Evolutionary conservation across 2,797 vertebrate species (phyloP), one percentile per base, ranked within the genome.

Genomic region (Urocyon cinereoargenteus): DNA sequence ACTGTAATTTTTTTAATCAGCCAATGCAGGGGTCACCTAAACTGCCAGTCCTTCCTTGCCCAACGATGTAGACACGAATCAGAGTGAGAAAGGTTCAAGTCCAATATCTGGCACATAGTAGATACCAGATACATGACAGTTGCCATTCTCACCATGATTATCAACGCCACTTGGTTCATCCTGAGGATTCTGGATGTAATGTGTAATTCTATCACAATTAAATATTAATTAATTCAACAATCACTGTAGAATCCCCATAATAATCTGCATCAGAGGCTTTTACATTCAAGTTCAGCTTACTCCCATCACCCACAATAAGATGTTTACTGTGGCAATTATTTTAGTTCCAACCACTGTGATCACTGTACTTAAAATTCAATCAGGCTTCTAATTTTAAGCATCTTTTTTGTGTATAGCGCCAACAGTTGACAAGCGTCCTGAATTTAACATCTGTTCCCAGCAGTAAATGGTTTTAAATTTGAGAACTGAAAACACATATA

Each of bases 391-490:
- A 83, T 98, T 98, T 98, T 94, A 97, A 98, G 96, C 97, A 97
- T 98, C 97, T 97, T 95, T 96, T 96, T 92, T 97, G 95, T 97
- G 94, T 98, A 97, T 97, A 96, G 97, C 77, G 15, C 97, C 96
- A 98, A 98, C 98, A 98, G 95, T 96, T 98, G 98, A 98, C 98
- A 98, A 97, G 97, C 97, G 40, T 96, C 98, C 95, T n/a, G 6
- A 98, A 97, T 98, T 98, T 98, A 98, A 98, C 98, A 98, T 98
- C 98, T 99, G 98, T 96, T 99, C 97, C 85, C 98, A 97, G 96
- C 86, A 98, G 94, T 98, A 98, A 98, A 98, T 96, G 96, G 97
- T 95, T 98, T 98, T 97, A 98, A 96, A 98, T 98, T 95, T 97
- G 97, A 98, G 97, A 98, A 98, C 55, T 89, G 97, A 98, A 99